phyloP scores from a whole-genome alignment of 2,888 invertebrate species.

The Bellardia pandia region DNA sequence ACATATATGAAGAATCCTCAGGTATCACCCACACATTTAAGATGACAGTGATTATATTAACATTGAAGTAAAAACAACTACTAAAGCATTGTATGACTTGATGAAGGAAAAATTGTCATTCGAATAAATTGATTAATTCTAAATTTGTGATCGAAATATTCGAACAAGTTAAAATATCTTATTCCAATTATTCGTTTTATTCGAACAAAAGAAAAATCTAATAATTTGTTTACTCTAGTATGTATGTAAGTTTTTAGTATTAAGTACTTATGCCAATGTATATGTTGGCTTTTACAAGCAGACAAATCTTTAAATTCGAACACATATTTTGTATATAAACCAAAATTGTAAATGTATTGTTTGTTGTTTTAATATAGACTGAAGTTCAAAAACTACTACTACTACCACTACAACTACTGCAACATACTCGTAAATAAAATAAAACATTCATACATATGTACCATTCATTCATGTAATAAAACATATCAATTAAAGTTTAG shows the following conservation, averaged over 20 bases:
- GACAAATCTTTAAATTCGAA: constrained; percentile 39
- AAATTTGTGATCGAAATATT: too few species aligned
- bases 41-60: too few species aligned
- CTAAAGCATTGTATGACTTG: too few species aligned
- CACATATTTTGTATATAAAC: constrained; percentile 27
- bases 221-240: too few species aligned
- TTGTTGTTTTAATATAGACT: constrained; percentile 24
- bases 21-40: too few species aligned
- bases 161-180: too few species aligned
- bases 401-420: background rate
- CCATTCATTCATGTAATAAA: background rate
- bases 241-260: background rate
- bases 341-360: constrained; percentile 31
- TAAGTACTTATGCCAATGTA: constrained; percentile 13
- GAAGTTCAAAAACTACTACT: constrained; percentile 15
- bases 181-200: too few species aligned
- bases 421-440: background rate
- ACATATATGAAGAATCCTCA: too few species aligned
- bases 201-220: too few species aligned
- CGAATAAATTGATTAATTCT: too few species aligned
- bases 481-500: constrained; percentile 31
- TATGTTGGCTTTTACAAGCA: constrained; percentile 11
- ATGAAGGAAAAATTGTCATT: too few species aligned
- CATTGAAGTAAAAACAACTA: too few species aligned
- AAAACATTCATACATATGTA: background rate